Base-by-base conservation (phyloP, 2,797 vertebrate genomes). In the Coccyzus lansbergi region DNA sequence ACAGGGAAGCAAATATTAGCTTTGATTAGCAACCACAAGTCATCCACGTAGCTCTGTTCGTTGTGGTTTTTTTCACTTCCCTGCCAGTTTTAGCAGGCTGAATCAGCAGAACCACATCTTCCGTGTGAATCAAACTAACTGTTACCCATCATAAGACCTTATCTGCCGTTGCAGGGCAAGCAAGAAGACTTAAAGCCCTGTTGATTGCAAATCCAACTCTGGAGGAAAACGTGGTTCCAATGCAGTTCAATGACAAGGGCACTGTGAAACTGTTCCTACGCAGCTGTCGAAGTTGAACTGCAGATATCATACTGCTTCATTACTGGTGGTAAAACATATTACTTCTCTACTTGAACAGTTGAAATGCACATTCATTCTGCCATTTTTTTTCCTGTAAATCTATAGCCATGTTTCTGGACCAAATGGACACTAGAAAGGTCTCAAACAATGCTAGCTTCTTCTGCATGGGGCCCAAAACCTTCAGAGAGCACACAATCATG, bases 31-130 rank as follows among this genome's bases (percentile, higher is more conserved):
- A 42, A 6, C 1, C 29, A 60, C 8, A 52, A 94, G 20, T 72
- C 48, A 82, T 34, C 34, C 19, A 28, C 15, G 33, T 22, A 76
- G 52, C 46, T 62, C 63, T n/a, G 20, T 31, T 94, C 44, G 5
- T 70, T 52, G 33, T 12, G n/a, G 13, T 22, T 42, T 88, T 88
- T 62, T 44, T 49, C 2, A 0, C 36, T 83, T 24, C 15, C 59
- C 19, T 38, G 40, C n/a, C 78, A 12, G 74, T 93, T 82, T 92
- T 77, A 88, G 78, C 76, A 85, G 62, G 56, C 70, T 95, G 93
- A 95, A 87, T 93, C 94, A 94, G 79, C 1, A 2, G 29, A 42
- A 62, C 52, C 78, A 62, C 84, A 77, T 93, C 88, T 76, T 94
- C 40, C 8, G 1, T 56, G 56, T 67, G 88, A 95, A 86, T 75